phyloP scores from a whole-genome alignment of 2,888 invertebrate genomes.

The Drosophila niveifrons region DNA sequence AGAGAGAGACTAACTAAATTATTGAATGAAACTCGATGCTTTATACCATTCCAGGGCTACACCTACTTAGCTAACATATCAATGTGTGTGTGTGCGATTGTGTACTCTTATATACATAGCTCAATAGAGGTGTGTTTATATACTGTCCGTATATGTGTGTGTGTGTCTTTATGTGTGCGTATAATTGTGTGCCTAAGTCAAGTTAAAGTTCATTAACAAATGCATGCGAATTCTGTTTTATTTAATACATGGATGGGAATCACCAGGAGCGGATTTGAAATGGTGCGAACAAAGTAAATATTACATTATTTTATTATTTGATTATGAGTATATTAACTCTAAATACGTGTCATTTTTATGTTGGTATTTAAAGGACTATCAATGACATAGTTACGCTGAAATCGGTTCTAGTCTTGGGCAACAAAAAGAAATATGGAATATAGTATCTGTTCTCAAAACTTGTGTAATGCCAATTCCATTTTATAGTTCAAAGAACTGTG shows the following conservation, averaged over 20 bases:
- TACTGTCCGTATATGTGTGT: constrained; percentile 1
- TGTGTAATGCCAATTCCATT: too few species aligned
- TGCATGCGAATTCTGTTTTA: constrained; percentile 45
- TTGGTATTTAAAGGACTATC: too few species aligned
- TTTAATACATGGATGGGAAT: constrained; percentile 21
- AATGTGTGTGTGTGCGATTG: constrained; percentile 15
- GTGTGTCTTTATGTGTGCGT: constrained; percentile 3
- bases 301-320: too few species aligned
- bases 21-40: constrained; percentile 14
- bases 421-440: too few species aligned
- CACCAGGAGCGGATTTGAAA: neutral
- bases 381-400: too few species aligned
- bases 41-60: constrained; percentile 46
- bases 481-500: too few species aligned
- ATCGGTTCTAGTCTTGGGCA: too few species aligned
- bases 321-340: too few species aligned
- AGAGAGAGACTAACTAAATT: constrained; percentile 45
- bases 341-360: too few species aligned
- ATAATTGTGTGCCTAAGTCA: constrained; percentile 15
- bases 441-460: too few species aligned
- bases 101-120: neutral
- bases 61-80: constrained; percentile 7
- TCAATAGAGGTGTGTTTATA: neutral
- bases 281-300: neutral
- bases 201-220: constrained; percentile 62